Percentiles rank a stretch among this genome's conserved stretches.
phyloP scores from a whole-genome alignment of 2,113 vertebrate genomes.

The Panthera leo region DNA sequence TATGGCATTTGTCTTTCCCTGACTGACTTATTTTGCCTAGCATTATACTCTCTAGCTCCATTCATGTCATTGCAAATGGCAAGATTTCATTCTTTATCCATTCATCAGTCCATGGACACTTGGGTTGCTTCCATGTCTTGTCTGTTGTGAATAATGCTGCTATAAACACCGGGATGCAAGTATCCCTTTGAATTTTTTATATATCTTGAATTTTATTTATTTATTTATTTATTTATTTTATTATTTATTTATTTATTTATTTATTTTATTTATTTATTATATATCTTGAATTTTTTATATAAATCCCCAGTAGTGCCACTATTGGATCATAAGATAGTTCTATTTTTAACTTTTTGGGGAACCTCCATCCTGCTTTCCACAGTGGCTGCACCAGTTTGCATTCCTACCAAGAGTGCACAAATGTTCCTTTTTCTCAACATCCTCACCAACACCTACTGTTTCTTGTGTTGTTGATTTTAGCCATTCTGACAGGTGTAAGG shows the following conservation, averaged over 20 bases:
- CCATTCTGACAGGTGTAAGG: neutral
- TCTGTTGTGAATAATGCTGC: neutral
- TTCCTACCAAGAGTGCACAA: neutral
- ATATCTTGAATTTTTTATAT: neutral
- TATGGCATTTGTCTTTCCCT: neutral
- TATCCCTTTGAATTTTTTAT: neutral
- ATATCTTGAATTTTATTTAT: too few relatives aligned
- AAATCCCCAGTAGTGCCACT: neutral
- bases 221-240: too few relatives aligned
- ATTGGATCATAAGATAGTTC: neutral
- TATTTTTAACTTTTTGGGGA: neutral
- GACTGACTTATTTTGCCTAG: neutral
- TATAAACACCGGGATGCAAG: neutral
- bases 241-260: too few relatives aligned
- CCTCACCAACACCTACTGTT: neutral
- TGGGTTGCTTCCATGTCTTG: neutral
- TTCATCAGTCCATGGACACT: neutral
- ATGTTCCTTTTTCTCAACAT: neutral
- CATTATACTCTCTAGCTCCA: neutral
- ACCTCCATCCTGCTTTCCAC: neutral
- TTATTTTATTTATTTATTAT: too few relatives aligned
- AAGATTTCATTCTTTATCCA: neutral
- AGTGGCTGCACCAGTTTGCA: neutral
- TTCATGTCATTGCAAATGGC: neutral
- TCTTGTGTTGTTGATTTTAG: neutral